Evolutionary conservation across 2,797 vertebrate genomes (phyloP).

Genomic region (Sternotherus odoratus): DNA sequence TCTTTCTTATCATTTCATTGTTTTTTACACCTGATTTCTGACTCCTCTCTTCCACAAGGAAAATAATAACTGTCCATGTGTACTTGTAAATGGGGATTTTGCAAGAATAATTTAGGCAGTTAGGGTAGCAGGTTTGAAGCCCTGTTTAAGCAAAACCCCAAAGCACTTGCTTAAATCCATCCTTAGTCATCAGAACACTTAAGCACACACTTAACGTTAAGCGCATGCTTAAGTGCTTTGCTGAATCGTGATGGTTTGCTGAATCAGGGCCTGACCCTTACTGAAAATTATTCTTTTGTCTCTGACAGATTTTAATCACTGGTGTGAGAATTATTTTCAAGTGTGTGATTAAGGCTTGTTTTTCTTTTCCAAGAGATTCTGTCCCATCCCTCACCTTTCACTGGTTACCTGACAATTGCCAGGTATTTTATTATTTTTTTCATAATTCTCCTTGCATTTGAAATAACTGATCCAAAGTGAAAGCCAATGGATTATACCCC

Average conservation of each 20-base stretch:
- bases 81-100: not conserved
- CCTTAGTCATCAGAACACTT: not conserved
- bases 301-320: not conserved
- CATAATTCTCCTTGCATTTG: conserved; percentile 43
- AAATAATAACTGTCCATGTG: not conserved
- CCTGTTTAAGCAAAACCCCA: not conserved
- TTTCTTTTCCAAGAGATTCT: conserved; percentile 27
- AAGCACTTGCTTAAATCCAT: not conserved
- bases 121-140: not conserved
- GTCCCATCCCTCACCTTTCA: not conserved
- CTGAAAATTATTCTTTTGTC: not conserved
- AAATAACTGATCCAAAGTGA: conserved; percentile 65
- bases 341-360: conserved; percentile 38
- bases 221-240: not conserved
- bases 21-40: conserved; percentile 2
- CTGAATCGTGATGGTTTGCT: not conserved
- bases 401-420: conserved; percentile 32
- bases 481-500: conserved; percentile 63
- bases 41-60: not conserved
- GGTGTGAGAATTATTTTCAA: not conserved
- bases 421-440: conserved; percentile 45
- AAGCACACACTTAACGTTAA: not conserved
- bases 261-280: not conserved
- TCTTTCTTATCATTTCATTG: too few relatives aligned
- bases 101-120: not conserved